These are phyloP conservation scores for Drosophila rellima DNA, from an alignment of 2,888 invertebrate genomes.

Conservation along the genomic window DNA sequence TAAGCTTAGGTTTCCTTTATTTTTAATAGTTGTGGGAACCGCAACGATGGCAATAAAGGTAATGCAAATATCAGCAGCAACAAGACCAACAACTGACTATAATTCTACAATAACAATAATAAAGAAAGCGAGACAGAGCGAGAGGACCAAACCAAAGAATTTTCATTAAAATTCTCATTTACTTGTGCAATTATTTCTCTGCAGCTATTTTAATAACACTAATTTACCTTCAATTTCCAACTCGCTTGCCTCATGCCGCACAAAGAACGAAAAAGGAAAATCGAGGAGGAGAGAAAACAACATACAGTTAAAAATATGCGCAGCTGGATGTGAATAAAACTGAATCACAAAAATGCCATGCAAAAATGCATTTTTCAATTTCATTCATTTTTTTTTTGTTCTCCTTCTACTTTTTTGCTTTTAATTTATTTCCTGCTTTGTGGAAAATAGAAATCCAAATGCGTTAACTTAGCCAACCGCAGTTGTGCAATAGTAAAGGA, in stretches of 20 bases:
- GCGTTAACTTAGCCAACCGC: slow-evolving; percentile 34
- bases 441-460: slow-evolving; percentile 30
- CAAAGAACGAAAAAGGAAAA: slow-evolving; percentile 47
- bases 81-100: slow-evolving; percentile 15
- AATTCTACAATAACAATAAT: slow-evolving; percentile 29
- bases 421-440: slow-evolving; percentile 58
- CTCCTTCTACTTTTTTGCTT: slow-evolving; percentile 16
- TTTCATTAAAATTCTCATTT: slow-evolving; percentile 79
- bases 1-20: slow-evolving; percentile 3
- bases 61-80: slow-evolving; percentile 32
- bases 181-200: slow-evolving; percentile 76
- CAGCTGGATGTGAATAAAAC: slow-evolving; percentile 54
- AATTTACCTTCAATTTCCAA: slow-evolving; percentile 75
- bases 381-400: slow-evolving; percentile 5
- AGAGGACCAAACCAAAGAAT: slow-evolving; percentile 64
- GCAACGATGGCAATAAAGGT: slow-evolving; percentile 26
- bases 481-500: slow-evolving; percentile 9
- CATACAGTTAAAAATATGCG: slow-evolving; percentile 50
- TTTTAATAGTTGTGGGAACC: slow-evolving; percentile 23
- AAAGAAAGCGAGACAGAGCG: slow-evolving; percentile 10
- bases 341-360: slow-evolving; percentile 41
- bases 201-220: slow-evolving; percentile 81
- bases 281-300: slow-evolving; percentile 2
- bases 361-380: slow-evolving; percentile 45
- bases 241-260: slow-evolving; percentile 43